Conservation (phyloP, 2,113 vertebrate genomes). For the Muscicapa adusta region DNA sequence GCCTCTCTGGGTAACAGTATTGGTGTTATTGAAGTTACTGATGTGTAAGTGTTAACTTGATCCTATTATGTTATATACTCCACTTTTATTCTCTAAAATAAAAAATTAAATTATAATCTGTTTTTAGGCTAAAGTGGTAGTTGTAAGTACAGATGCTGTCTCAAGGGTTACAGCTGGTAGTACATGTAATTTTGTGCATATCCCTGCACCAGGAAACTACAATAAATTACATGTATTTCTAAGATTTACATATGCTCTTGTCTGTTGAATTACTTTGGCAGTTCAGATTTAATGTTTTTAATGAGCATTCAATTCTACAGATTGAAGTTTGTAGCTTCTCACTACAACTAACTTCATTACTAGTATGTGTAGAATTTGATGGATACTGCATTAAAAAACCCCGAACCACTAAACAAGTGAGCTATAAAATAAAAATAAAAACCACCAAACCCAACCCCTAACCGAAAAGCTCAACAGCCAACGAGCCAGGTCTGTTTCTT, state of each 20-base stretch:
- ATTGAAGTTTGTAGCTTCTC: neutral
- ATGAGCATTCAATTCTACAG: neutral
- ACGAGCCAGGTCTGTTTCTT: neutral
- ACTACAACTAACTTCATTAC: neutral
- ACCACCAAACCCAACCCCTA: neutral
- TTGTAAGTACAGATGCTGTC: neutral
- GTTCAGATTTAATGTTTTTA: neutral
- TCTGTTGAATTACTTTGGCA: neutral
- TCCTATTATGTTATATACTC: neutral
- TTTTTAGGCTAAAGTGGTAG: neutral
- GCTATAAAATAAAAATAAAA: neutral
- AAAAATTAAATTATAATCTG: neutral
- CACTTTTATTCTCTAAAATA: neutral
- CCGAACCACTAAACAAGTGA: neutral
- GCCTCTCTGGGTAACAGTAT: neutral
- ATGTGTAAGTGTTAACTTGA: rapidly evolving
- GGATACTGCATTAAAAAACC: neutral
- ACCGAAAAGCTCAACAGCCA: neutral
- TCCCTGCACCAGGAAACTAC: neutral
- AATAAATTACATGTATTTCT: neutral
- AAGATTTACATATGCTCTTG: neutral
- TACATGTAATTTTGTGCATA: neutral
- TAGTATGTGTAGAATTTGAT: neutral
- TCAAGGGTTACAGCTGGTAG: neutral
- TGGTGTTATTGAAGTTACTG: neutral